Conservation (phyloP, 2,797 vertebrate species). For the Aselliscus stoliczkanus region DNA sequence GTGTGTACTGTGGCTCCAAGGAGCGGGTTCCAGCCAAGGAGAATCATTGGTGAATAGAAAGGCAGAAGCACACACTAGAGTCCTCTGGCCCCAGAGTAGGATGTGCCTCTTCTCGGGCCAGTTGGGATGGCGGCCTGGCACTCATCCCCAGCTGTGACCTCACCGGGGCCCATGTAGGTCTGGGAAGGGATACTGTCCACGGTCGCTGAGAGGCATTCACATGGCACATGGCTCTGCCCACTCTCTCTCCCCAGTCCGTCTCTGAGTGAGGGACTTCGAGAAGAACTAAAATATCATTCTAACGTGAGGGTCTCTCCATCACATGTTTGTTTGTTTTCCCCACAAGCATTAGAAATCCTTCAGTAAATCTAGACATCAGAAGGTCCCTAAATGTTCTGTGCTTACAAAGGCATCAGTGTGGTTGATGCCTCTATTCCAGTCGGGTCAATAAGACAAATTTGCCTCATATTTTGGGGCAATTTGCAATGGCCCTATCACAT, state of each 20-base stretch:
- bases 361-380: not conserved
- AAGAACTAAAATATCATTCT: not conserved
- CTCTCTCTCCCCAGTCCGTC: no score
- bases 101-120: not conserved
- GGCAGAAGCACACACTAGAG: not conserved
- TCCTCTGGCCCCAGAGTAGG: not conserved
- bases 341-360: not conserved
- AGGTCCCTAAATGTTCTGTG: not conserved
- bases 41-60: not conserved
- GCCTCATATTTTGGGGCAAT: not conserved
- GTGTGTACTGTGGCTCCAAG: not conserved
- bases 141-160: not conserved
- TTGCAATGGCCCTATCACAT: not conserved
- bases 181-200: no score
- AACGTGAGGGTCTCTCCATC: not conserved
- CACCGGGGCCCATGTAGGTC: fast-evolving
- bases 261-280: not conserved
- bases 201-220: not conserved
- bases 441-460: not conserved
- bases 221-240: not conserved
- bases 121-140: not conserved
- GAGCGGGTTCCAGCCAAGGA: not conserved
- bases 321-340: no score
- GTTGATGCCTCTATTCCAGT: not conserved
- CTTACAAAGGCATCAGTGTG: not conserved